Evolutionary conservation across 2,888 invertebrate genomes (phyloP).

Genomic region (Campoplex nolae): DNA sequence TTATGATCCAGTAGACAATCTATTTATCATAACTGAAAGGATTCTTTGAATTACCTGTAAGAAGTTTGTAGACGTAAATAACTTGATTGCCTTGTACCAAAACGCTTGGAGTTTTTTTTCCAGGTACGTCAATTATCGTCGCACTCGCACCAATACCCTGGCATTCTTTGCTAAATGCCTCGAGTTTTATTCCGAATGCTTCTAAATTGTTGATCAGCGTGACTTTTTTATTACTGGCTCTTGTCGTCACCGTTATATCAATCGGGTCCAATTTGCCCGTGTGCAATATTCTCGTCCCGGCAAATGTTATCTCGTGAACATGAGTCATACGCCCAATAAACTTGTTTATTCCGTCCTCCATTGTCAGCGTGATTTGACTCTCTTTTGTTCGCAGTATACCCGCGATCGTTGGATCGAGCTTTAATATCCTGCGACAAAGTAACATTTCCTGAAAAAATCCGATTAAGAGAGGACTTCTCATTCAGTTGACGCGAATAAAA

Average conservation of each 20-base stretch:
- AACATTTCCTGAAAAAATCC: slow-evolving; percentile 48
- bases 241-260: slow-evolving; percentile 90
- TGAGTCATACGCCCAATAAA: slow-evolving; percentile 90
- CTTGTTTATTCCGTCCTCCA: slow-evolving; percentile 90
- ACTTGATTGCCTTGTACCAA: slow-evolving; percentile 97
- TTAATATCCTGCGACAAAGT: slow-evolving; percentile 85
- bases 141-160: slow-evolving; percentile 96
- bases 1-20: no score
- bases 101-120: slow-evolving; percentile 91
- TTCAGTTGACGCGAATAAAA: neutral
- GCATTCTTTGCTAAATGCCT: slow-evolving; percentile 92
- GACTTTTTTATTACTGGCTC: slow-evolving; percentile 95
- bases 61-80: slow-evolving; percentile 85
- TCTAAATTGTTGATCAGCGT: slow-evolving; percentile 96
- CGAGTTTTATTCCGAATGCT: slow-evolving; percentile 92
- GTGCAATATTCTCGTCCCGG: slow-evolving; percentile 85
- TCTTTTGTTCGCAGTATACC: slow-evolving; percentile 84
- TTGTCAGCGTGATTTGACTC: slow-evolving; percentile 86
- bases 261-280: slow-evolving; percentile 92
- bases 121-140: slow-evolving; percentile 90
- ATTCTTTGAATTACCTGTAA: slow-evolving; percentile 83
- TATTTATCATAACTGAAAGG: neutral
- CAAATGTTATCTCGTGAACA: slow-evolving; percentile 88
- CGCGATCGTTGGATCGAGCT: slow-evolving; percentile 86
- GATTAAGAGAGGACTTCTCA: neutral